Evolutionary conservation across 1,140 invertebrate genomes (phyloP), one percentile per base, ranked within the genome.

Genomic region (Berghia stephanieae): DNA sequence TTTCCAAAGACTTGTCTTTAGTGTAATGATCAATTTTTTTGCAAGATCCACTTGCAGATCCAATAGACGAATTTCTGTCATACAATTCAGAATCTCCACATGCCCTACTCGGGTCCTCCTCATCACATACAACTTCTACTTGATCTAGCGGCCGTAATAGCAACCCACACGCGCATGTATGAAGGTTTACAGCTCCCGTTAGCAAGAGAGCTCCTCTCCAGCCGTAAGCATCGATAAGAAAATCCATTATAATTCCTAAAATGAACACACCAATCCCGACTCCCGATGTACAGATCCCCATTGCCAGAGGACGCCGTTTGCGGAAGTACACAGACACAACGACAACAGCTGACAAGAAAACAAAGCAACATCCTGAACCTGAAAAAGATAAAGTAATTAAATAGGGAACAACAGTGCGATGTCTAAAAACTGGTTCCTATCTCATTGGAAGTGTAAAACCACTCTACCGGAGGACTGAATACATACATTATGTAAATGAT

Each of bases 131-230:
- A 8, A 5, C 6, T 10, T 21, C 5, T 10, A 60, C 43, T n/a
- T 66, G 66, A 5, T 69, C 27, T n/a, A 69, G 57, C 2, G 79
- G 79, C n/a, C 63, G 72, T 52, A 78, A 42, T 5, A 80, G 75
- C 10, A 73, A 18, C 31, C 71, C 67, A 27, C 55, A 42, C 34
- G 68, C 75, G 18, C 75, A 60, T 43, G 55, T 36, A 44, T 80
- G 67, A 18, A 80, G 57, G 21, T 55, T 70, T 4, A 80, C 40
- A 0, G 75, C 79, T 0, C 66, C 52, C 27, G 57, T 27, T 2
- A 80, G 44, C 34, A 80, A 46, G 66, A 80, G 63, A 21, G 52
- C n/a, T n/a, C 79, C 79, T 3, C 42, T 36, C 66, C 75, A 73
- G 3, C 79, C 79, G 57, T 75, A 80, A 38, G 60, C 55, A n/a